Evolutionary conservation across 2,888 invertebrate species (phyloP).

Genomic region (Rhagonycha fulva): DNA sequence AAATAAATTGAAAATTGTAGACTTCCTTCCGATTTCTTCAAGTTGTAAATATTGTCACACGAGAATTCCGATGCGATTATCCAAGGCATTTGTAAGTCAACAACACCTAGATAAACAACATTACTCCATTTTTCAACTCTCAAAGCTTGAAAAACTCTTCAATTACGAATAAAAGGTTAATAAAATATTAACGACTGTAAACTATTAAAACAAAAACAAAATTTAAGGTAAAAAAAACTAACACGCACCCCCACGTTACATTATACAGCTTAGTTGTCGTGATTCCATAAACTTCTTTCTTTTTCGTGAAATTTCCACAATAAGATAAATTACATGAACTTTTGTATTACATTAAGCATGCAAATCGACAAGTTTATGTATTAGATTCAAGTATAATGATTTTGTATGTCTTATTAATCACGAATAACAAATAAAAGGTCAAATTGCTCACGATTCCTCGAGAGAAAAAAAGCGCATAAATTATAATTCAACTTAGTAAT

Average conservation of each 20-base stretch:
- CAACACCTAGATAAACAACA: neutral
- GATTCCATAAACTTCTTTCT: conserved; percentile 7
- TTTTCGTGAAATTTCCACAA: conserved; percentile 1
- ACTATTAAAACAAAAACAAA: neutral
- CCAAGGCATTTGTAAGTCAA: neutral
- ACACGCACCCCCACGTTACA: neutral
- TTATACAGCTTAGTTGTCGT: neutral
- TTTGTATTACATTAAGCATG: conserved; percentile 12
- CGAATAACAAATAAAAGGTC: neutral
- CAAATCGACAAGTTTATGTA: conserved; percentile 15
- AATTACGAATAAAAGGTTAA: neutral
- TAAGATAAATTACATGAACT: conserved; percentile 13
- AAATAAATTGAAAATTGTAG: neutral
- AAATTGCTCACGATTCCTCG: neutral
- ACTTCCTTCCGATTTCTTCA: neutral
- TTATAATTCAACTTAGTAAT: neutral
- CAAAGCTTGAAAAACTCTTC: too few species aligned
- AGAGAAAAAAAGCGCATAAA: neutral
- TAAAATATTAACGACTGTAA: neutral
- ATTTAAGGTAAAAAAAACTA: neutral
- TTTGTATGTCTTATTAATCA: neutral
- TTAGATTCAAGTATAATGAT: conserved; percentile 2
- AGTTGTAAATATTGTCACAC: neutral
- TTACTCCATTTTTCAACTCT: neutral
- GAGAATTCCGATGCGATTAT: neutral